phyloP scores from a whole-genome alignment of 1,140 invertebrate genomes.

The Drosophila erecta region DNA sequence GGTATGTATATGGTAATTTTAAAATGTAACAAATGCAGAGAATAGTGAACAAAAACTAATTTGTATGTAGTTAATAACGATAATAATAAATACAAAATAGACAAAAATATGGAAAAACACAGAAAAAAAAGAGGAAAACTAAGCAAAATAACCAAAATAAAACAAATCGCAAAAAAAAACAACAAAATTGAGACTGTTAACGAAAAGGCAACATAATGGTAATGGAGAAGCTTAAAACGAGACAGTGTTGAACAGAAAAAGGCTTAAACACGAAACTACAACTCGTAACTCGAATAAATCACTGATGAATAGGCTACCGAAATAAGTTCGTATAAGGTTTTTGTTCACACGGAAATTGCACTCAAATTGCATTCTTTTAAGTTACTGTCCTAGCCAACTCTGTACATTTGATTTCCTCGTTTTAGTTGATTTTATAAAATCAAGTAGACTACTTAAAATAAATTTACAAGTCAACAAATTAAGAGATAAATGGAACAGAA shows the following conservation, averaged over 20 bases:
- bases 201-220: conserved; percentile 71
- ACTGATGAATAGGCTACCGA: conserved; percentile 73
- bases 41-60: conserved; percentile 69
- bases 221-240: conserved; percentile 50
- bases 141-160: conserved; percentile 79
- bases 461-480: conserved; percentile 23
- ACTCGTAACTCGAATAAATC: conserved; percentile 62
- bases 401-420: conserved; percentile 19
- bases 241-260: conserved; percentile 50
- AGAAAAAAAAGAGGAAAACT: conserved; percentile 75
- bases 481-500: conserved; percentile 31
- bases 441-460: conserved; percentile 21
- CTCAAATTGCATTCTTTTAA: conserved; percentile 23
- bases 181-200: conserved; percentile 80
- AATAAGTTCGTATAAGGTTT: conserved; percentile 78
- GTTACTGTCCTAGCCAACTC: conserved; percentile 18
- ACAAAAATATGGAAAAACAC: conserved; percentile 66
- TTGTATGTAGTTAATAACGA: conserved; percentile 74
- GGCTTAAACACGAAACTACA: conserved; percentile 56
- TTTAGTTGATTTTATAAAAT: background rate
- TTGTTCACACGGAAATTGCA: conserved; percentile 31
- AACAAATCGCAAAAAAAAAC: conserved; percentile 44
- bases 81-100: conserved; percentile 57
- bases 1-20: conserved; percentile 78
- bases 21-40: conserved; percentile 64